Conservation (phyloP, 1,140 invertebrate species). For the Helicoverpa zea region DNA sequence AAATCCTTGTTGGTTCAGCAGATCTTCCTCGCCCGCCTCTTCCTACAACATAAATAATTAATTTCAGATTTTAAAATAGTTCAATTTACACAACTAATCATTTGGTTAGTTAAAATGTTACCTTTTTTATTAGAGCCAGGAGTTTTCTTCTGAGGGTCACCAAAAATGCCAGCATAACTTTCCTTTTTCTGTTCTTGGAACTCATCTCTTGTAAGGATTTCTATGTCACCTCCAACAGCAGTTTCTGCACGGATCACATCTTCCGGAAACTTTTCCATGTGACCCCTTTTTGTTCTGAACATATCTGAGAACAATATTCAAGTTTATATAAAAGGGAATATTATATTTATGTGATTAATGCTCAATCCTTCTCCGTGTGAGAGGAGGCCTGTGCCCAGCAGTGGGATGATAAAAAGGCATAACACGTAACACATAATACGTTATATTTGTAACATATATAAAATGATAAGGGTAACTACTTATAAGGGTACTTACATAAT, state of each 20-base stretch:
- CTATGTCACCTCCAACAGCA: conserved; percentile 89
- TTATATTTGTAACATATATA: too few relatives aligned
- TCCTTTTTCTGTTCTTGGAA: conserved; percentile 89
- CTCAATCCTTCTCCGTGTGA: too few relatives aligned
- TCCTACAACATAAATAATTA: conserved; percentile 54
- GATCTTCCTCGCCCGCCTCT: conserved; percentile 58
- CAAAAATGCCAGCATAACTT: conserved; percentile 87
- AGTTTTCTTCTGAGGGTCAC: conserved; percentile 80
- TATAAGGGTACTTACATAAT: conserved; percentile 89
- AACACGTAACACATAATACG: too few relatives aligned
- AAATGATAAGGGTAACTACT: neutral
- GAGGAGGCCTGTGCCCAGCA: too few relatives aligned
- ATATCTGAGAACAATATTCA: conserved; percentile 66
- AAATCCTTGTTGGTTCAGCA: conserved; percentile 58
- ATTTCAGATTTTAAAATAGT: neutral
- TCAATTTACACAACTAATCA: neutral
- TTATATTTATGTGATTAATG: too few relatives aligned
- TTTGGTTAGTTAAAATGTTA: conserved; percentile 40
- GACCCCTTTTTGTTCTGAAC: conserved; percentile 87
- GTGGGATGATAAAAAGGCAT: too few relatives aligned
- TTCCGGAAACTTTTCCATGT: conserved; percentile 92
- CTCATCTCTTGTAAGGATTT: conserved; percentile 88
- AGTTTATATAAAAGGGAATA: too few relatives aligned
- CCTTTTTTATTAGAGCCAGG: conserved; percentile 69
- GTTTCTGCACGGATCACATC: conserved; percentile 91